Evolutionary conservation across 2,797 vertebrate genomes (phyloP).

Genomic region (Acipenser oxyrinchus): DNA sequence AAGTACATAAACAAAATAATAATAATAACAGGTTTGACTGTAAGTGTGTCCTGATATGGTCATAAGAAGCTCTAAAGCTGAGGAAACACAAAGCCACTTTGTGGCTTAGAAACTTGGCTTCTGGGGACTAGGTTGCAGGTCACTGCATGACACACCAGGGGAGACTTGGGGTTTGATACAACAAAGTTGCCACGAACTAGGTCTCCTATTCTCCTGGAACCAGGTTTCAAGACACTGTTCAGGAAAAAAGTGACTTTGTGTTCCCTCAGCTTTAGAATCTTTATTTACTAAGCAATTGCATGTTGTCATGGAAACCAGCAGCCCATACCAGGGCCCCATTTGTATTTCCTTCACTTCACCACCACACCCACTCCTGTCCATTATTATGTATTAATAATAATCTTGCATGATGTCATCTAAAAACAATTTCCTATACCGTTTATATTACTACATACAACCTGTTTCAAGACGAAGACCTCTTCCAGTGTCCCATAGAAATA

Average conservation of each 20-base stretch:
- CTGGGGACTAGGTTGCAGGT: not conserved
- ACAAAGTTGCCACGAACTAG: too few species aligned
- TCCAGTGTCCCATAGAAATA: too few species aligned
- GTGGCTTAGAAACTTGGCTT: not conserved
- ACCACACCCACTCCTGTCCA: not conserved
- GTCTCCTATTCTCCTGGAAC: too few species aligned
- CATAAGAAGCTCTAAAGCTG: not conserved
- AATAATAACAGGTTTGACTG: not conserved
- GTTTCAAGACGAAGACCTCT: too few species aligned
- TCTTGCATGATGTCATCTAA: not conserved
- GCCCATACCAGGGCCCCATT: not conserved
- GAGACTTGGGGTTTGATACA: too few species aligned
- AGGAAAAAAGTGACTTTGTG: not conserved
- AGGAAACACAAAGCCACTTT: not conserved
- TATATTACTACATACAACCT: not conserved
- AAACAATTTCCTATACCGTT: not conserved
- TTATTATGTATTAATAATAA: not conserved
- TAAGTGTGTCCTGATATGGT: not conserved
- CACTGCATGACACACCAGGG: too few species aligned
- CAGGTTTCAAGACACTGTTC: not conserved
- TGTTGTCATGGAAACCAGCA: not conserved
- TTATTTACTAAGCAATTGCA: not conserved
- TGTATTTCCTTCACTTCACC: not conserved
- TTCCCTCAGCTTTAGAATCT: not conserved
- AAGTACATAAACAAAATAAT: not conserved